Percentiles rank a stretch among this genome's conserved stretches.
Conservation (phyloP, 2,797 vertebrate species). For the Eptatretus atami region DNA sequence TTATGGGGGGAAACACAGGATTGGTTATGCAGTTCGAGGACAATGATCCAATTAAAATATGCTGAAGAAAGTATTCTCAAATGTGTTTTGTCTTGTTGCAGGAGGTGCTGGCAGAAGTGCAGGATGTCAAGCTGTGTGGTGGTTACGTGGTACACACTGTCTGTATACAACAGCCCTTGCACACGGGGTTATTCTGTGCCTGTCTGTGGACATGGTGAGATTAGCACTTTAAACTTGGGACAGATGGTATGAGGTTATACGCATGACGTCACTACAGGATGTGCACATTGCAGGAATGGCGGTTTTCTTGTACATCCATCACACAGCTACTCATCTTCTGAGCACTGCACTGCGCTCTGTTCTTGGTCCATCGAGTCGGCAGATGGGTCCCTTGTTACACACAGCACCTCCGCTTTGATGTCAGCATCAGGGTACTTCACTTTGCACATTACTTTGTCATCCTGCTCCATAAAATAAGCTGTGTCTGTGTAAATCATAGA, state of each 20-base stretch:
- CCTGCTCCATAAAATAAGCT: no score
- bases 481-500: no score
- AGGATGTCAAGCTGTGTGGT: slow-evolving; percentile 24
- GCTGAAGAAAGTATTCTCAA: no score
- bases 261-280: neutral
- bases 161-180: slow-evolving; percentile 20
- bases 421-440: slow-evolving; percentile 26
- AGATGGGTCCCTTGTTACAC: slow-evolving; percentile 47
- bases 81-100: slow-evolving; percentile 10
- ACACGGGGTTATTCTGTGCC: slow-evolving; percentile 27
- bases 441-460: no score
- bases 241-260: neutral
- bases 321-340: slow-evolving; percentile 56
- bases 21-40: no score
- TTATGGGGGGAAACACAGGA: no score
- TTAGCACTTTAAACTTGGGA: neutral
- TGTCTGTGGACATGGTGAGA: slow-evolving; percentile 44
- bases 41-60: no score
- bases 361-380: slow-evolving; percentile 25
- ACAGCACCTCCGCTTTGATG: slow-evolving; percentile 36
- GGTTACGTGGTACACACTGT: slow-evolving; percentile 53
- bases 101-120: slow-evolving; percentile 34
- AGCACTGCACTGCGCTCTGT: slow-evolving; percentile 27
- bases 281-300: slow-evolving; percentile 14
- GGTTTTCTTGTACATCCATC: slow-evolving; percentile 47